Evolutionary conservation across 2,888 invertebrate genomes (phyloP), one percentile per base, ranked within the genome.

Genomic region (Melieria omissa): DNA sequence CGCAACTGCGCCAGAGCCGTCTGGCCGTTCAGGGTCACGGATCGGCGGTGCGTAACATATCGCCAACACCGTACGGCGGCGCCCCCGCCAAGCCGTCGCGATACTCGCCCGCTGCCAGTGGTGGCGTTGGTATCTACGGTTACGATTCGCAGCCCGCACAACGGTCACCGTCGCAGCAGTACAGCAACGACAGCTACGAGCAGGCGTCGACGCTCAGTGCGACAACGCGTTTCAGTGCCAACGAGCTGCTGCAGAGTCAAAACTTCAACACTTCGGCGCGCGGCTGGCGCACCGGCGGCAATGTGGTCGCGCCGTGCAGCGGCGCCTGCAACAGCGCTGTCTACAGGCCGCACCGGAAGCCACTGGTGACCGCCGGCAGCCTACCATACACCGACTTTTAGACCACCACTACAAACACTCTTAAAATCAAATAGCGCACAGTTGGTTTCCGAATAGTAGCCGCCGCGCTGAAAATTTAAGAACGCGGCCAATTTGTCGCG

Each of bases 201-300:
- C 16, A 71, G n/a, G 44, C 55, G 42, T 49, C 74, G 41, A 52
- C 69, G 1, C 52, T 42, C 52, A 14, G 44, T 16, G 68, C 69
- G 44, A 42, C 65, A 57, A 58, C 52, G 55, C 69, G 66, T 55
- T 69, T 72, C 1, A 60, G 58, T 41, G 62, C 74, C 6, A 76
- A 73, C 41, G 78, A 80, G 71, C 64, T 80, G 41, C 73, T 79
- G 14, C 77, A 79, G 12, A 79, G 77, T 67, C 82, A 82, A 29
- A 94, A 93, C 81, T 95, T 94, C 86, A 95, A 95, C 80, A 94
- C 93, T 0, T 93, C 94, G 47, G 93, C 95, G 5, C 90, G 95
- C 47, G 95, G 95, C 1, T 95, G 95, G 94, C 91, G 73, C 41
- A 66, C 77, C 10, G 57, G 69, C 60, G 63, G 62, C n/a, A 57